Percentiles rank a stretch among this genome's conserved stretches.
Conservation (phyloP, 2,888 invertebrate species). For the Tipula vernalis region DNA sequence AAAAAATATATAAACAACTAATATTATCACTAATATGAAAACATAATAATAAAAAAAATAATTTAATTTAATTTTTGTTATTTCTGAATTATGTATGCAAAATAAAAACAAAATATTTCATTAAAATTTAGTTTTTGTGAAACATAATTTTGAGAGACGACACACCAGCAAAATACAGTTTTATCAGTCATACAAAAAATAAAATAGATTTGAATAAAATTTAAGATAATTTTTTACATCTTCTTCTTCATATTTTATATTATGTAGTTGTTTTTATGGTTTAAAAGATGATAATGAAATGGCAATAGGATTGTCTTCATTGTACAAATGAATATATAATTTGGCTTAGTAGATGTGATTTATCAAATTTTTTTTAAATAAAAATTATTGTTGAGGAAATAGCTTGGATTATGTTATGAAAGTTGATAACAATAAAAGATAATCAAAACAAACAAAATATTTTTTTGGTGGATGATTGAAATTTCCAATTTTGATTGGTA, state of each 20-base stretch:
- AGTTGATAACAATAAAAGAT: neutral
- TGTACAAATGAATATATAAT: neutral
- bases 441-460: neutral
- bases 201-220: neutral
- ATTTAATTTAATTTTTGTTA: neutral
- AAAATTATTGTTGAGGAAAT: neutral
- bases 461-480: neutral
- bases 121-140: neutral
- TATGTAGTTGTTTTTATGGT: neutral
- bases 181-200: neutral
- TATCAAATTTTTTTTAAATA: neutral
- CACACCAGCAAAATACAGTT: neutral
- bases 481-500: neutral
- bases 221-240: neutral
- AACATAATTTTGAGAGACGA: neutral
- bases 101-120: neutral
- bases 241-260: neutral
- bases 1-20: too few species aligned
- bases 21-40: too few species aligned
- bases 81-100: neutral
- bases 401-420: neutral
- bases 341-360: neutral
- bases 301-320: neutral
- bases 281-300: neutral
- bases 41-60: too few species aligned